Base-by-base conservation (phyloP, 2,888 invertebrate genomes). In the Cantharis flavilabris region DNA sequence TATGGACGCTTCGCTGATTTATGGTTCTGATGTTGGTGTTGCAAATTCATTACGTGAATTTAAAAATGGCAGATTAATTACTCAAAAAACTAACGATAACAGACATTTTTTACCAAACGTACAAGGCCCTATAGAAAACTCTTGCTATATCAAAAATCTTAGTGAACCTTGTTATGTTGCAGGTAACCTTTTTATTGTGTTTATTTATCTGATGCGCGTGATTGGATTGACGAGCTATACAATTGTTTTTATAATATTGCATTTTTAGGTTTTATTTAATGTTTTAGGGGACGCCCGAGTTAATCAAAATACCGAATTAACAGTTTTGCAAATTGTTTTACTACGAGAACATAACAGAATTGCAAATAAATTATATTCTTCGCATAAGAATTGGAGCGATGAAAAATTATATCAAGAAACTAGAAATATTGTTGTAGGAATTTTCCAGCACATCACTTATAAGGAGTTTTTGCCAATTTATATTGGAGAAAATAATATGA, bases 301-400 rank as follows among this genome's bases (percentile, higher is more conserved):
- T 4, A 94, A 94, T 87, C 94, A 94, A 85, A 91, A 93, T 70
- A 91, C 94, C 3, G 92, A 93, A 0, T 87, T 95, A 64, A 92
- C 93, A 0, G 89, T 92, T 0, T 85, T 94, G 0, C 94, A 95
- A 80, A 91, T 92, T 3, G 84, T 94, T 9, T 91, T 93, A 84
- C 91, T 93, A 3, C 90, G 95, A 18, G 94, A 95, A 82, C 95
- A 95, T 86, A 95, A 95, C 86, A 91, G 94, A 0, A 84, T 95
- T 1, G 94, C 94, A 0, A 87, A 87, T 9, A 88, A 89, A 0
- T 85, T 95, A 20, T 82, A 89, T 0, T 83, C 87, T 2, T 82
- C 94, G 5, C 95, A 96, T 89, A 93, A 94, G 0, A 89, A 90
- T 30, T 93, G 93, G 91, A 89, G 89, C 65, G 94, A 94, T 81